Evolutionary conservation across 2,888 invertebrate genomes (phyloP).

Genomic region (Temnothorax rugatulus): DNA sequence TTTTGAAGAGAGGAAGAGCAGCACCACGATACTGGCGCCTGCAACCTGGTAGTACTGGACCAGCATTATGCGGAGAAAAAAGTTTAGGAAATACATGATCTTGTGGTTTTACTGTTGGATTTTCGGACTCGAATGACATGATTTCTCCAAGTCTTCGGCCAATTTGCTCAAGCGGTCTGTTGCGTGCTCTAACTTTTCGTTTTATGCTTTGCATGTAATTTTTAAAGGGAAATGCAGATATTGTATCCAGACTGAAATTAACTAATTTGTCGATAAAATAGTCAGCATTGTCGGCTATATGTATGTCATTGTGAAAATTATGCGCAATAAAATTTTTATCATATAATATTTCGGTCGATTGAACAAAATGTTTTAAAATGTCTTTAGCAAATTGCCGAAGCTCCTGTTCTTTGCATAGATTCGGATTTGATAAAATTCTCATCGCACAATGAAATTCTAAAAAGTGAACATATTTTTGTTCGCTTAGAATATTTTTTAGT

Average conservation of each 20-base stretch:
- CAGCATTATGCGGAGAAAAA: not conserved
- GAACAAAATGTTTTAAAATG: constrained; percentile 22
- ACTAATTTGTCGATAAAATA: constrained; percentile 11
- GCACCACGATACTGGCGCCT: constrained; percentile 6
- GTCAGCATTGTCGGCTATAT: too few relatives aligned
- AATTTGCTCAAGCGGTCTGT: constrained; percentile 11
- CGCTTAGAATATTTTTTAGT: not conserved
- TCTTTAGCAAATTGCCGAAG: constrained; percentile 3
- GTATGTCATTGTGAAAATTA: too few relatives aligned
- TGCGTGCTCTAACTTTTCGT: constrained; percentile 15
- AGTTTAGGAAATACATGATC: not conserved
- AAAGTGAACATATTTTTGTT: constrained; percentile 17
- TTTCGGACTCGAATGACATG: not conserved
- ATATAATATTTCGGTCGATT: constrained; percentile 2
- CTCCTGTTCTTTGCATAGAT: not conserved
- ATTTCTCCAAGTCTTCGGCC: constrained; percentile 14
- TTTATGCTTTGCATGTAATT: constrained; percentile 19
- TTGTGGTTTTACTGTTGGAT: not conserved
- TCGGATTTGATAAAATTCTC: constrained; percentile 14
- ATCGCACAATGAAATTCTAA: constrained; percentile 17
- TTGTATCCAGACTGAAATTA: constrained; percentile 2
- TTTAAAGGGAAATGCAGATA: constrained; percentile 22
- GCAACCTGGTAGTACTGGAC: not conserved
- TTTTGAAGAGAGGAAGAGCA: not conserved
- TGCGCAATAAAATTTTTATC: constrained; percentile 16